Percentiles rank a stretch among this genome's conserved stretches.
These are phyloP conservation scores for Antheraea mylitta DNA, from an alignment of 1,140 invertebrate genomes.

Conservation along the genomic window DNA sequence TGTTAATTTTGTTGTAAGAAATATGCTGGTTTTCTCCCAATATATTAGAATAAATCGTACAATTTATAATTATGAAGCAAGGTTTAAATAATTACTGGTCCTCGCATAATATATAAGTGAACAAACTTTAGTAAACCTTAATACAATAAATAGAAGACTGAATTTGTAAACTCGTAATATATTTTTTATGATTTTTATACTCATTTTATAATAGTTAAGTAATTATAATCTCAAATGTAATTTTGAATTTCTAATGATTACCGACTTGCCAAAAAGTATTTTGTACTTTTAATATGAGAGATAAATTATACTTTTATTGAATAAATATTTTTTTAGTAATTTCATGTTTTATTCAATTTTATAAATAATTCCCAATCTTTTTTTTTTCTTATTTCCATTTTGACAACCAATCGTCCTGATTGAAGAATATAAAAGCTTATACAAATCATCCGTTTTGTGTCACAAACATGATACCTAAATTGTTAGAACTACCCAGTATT, in stretches of 20 bases:
- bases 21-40: not conserved
- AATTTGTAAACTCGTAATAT: not conserved
- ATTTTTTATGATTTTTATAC: not conserved
- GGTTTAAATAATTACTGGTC: not conserved
- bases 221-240: not conserved
- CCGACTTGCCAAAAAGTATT: slow-evolving; percentile 2
- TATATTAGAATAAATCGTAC: too few relatives aligned
- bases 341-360: not conserved
- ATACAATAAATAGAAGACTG: not conserved
- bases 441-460: too few relatives aligned
- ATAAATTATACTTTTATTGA: not conserved
- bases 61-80: too few relatives aligned
- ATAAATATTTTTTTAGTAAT: not conserved
- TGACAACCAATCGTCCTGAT: too few relatives aligned
- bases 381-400: too few relatives aligned
- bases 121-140: not conserved
- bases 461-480: too few relatives aligned
- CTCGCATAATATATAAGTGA: not conserved
- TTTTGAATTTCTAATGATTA: not conserved
- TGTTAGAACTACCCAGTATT: too few relatives aligned
- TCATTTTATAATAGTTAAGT: not conserved
- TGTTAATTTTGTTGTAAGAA: too few relatives aligned
- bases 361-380: too few relatives aligned
- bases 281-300: not conserved
- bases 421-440: too few relatives aligned